phyloP scores from a whole-genome alignment of 2,888 invertebrate species.

The Ashinkailepas kermadecensis region DNA sequence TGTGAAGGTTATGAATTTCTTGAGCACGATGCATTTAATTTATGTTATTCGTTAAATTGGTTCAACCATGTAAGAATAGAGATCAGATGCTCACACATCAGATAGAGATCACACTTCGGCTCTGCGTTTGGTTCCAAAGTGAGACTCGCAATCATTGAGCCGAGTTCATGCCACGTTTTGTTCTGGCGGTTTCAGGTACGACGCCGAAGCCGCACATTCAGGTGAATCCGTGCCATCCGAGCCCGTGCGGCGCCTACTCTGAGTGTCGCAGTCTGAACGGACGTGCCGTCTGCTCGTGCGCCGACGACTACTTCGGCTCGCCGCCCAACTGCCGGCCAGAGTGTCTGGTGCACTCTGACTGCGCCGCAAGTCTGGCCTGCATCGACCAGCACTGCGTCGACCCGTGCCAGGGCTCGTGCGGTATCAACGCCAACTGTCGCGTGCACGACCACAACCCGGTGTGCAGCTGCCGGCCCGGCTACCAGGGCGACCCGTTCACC shows the following conservation, averaged over 20 bases:
- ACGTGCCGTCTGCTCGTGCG: constrained; percentile 62
- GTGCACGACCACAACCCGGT: constrained; percentile 63
- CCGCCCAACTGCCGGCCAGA: constrained; percentile 77
- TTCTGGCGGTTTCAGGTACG: neutral
- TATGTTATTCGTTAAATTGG: no score
- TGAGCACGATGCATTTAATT: no score
- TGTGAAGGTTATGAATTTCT: no score
- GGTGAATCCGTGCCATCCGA: constrained; percentile 48
- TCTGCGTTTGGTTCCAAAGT: no score
- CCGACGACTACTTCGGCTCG: constrained; percentile 33
- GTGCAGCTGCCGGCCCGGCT: constrained; percentile 70
- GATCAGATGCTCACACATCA: no score
- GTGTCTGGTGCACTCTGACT: constrained; percentile 77
- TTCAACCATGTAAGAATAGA: no score
- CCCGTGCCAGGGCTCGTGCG: constrained; percentile 63
- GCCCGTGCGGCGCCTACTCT: constrained; percentile 48
- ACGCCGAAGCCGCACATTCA: neutral
- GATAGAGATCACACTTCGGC: no score
- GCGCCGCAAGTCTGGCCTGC: constrained; percentile 75
- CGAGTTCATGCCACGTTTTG: no score
- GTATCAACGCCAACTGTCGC: constrained; percentile 69
- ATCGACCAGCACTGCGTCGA: constrained; percentile 65
- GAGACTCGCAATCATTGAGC: no score
- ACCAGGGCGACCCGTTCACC: constrained; percentile 69
- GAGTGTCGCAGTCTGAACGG: constrained; percentile 63